These are phyloP conservation scores for Trachelus tabidus DNA, from an alignment of 2,888 invertebrate species.

Conservation along the genomic window DNA sequence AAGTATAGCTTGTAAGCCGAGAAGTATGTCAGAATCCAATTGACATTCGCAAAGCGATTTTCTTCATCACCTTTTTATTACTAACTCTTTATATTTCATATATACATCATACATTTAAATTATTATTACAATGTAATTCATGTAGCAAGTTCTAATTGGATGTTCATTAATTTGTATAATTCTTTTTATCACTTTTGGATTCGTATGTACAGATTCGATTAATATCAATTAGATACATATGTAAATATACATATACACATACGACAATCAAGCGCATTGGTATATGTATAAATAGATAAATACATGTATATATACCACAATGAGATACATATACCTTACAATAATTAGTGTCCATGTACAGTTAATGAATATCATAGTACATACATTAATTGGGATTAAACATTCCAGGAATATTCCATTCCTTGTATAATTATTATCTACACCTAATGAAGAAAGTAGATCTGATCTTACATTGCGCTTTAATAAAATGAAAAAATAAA, in stretches of 20 bases:
- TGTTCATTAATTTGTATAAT: background rate
- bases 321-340: slow-evolving; percentile 12
- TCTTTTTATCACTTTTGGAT: background rate
- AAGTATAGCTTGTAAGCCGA: background rate
- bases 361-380: slow-evolving; percentile 10
- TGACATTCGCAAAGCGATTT: background rate
- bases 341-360: slow-evolving; percentile 5
- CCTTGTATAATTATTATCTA: background rate
- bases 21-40: background rate
- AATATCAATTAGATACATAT: slow-evolving; percentile 14
- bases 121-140: background rate
- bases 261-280: background rate
- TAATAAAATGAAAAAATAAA: background rate
- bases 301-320: slow-evolving; percentile 10
- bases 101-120: slow-evolving; percentile 5
- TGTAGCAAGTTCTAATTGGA: background rate
- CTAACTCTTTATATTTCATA: slow-evolving; percentile 1
- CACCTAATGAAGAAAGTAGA: background rate
- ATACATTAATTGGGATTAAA: slow-evolving; percentile 10
- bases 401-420: background rate
- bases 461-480: background rate
- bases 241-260: slow-evolving; percentile 7
- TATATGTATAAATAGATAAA: background rate
- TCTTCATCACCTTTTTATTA: background rate
- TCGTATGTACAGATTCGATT: slow-evolving; percentile 18